Base-by-base conservation (phyloP, 2,113 vertebrate genomes). In the Megaceryle maxima region DNA sequence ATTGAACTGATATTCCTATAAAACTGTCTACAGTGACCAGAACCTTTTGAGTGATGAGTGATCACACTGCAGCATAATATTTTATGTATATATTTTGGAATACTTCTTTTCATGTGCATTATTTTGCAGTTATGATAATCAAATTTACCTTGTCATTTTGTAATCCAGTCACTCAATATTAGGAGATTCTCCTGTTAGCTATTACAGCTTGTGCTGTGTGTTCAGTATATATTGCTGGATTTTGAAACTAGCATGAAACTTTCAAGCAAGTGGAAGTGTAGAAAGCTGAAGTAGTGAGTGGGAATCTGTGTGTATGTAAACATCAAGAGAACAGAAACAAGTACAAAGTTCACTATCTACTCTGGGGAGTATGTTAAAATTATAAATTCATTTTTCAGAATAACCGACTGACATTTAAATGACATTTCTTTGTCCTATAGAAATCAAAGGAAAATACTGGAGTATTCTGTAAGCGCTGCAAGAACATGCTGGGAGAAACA, bases 391-490 rank as follows among this genome's bases (percentile, higher is more conserved):
- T 96, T 96, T 78, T 97, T 94, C 87, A 96, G 88, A 97, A 95
- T 95, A 95, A 92, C 93, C 77, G 75, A 97, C 86, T 96, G 96
- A 96, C 94, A 97, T 97, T 97, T 98, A 97, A 97, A 95, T 97
- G 67, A 87, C 96, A 93, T 97, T 98, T 98, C 96, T 98, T 96
- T 98, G 43, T 97, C 96, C 96, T 96, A 72, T 98, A 99, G 99
- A 98, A 98, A 95, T 83, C 98, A 91, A 98, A 98, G 97, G 97
- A 98, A 98, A 96, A 98, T 98, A 96, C 93, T 97, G 97, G 89
- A 95, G 95, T 98, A 80, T 82, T 99, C 95, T 99, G 99, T 97
- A 98, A 98, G 60, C 98, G 98, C 97, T 99, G 99, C 96, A 99
- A 98, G 66, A 97, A 95, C 37, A 97, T 96, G 79, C 98, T 99